Percentiles rank a stretch among this genome's conserved stretches.
These are phyloP conservation scores for Gymnoscopelus braueri DNA, from an alignment of 2,797 vertebrate genomes.

Conservation along the genomic window DNA sequence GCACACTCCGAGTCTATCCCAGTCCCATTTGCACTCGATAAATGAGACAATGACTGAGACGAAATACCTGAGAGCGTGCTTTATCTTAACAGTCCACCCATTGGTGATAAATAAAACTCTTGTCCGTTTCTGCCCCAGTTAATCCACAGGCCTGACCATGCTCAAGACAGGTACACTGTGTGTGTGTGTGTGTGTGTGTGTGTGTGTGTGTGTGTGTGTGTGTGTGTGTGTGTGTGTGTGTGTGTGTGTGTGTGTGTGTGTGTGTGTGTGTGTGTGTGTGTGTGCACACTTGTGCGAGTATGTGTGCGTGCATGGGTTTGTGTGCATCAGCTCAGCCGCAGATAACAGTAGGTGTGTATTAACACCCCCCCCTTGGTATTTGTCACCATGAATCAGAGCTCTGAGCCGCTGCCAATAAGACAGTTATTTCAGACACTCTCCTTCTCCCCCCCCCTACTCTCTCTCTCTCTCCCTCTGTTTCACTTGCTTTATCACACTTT, in stretches of 20 bases:
- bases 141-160: neutral
- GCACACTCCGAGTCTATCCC: too few species aligned
- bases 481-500: neutral
- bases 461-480: neutral
- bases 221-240: neutral
- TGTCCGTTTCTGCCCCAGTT: neutral
- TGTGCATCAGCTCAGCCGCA: neutral
- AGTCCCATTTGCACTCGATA: too few species aligned
- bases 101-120: too few species aligned
- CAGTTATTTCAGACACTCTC: too few species aligned
- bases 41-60: too few species aligned
- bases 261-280: neutral
- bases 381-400: too few species aligned
- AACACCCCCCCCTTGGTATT: neutral
- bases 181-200: too few species aligned
- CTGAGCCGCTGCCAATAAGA: too few species aligned
- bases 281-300: neutral
- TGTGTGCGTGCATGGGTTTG: neutral
- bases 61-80: too few species aligned
- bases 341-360: slow-evolving; percentile 2
- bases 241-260: neutral
- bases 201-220: too few species aligned
- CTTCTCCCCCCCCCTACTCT: neutral
- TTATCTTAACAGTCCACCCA: too few species aligned
- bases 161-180: too few species aligned